phyloP scores from a whole-genome alignment of 2,797 vertebrate species.

The Tapera naevia region DNA sequence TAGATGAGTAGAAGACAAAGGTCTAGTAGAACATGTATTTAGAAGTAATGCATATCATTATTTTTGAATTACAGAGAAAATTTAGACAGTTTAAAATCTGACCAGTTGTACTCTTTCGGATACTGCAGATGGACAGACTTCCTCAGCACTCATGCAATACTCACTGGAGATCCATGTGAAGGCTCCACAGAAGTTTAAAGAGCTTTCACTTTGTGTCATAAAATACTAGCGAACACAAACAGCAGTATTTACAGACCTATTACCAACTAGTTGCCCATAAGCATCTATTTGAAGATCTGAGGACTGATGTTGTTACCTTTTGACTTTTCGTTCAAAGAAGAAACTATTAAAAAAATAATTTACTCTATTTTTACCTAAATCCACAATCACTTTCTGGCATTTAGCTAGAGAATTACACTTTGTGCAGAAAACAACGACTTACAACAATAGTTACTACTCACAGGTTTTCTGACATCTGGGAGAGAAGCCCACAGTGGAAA shows the following conservation, averaged over 20 bases:
- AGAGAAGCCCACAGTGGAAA: constrained; percentile 92
- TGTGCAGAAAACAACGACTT: background rate
- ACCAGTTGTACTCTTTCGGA: background rate
- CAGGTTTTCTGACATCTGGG: constrained; percentile 90
- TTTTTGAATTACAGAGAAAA: background rate
- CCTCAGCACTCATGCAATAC: background rate
- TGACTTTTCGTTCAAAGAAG: background rate
- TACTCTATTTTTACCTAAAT: background rate
- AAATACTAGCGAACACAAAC: background rate
- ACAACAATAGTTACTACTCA: constrained; percentile 78
- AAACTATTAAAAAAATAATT: background rate
- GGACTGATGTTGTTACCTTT: background rate
- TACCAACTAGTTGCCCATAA: background rate
- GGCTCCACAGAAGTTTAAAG: background rate
- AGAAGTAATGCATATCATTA: background rate
- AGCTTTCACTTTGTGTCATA: background rate
- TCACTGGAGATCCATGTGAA: background rate
- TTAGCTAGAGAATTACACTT: background rate
- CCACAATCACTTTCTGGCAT: background rate
- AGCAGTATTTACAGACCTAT: background rate
- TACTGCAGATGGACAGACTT: background rate
- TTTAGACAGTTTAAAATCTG: background rate
- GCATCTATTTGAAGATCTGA: background rate
- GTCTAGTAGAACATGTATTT: background rate
- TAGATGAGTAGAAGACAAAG: background rate